These are phyloP conservation scores for Polylopha cassiicola DNA, from an alignment of 2,888 invertebrate species.

Conservation along the genomic window DNA sequence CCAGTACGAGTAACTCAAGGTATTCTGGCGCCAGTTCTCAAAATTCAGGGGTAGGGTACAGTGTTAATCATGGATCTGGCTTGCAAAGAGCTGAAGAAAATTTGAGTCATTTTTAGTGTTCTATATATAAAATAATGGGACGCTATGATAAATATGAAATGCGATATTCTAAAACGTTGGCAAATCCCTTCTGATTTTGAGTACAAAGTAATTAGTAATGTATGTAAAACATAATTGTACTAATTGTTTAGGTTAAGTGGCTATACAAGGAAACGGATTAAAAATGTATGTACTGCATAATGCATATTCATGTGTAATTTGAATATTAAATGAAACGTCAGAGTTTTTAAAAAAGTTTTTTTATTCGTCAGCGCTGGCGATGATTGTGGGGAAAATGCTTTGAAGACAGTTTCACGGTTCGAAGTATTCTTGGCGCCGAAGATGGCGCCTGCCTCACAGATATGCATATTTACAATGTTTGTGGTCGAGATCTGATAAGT, in stretches of 20 bases:
- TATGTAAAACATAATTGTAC: no score
- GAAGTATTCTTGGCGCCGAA: constrained; percentile 5
- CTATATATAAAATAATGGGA: no score
- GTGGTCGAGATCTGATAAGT: constrained; percentile 36
- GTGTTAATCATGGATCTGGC: constrained; percentile 39
- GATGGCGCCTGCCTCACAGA: constrained; percentile 11
- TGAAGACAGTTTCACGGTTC: constrained; percentile 2
- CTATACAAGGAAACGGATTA: no score
- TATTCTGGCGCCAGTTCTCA: constrained; percentile 26
- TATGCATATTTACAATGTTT: constrained; percentile 21
- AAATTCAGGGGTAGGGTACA: constrained; percentile 43
- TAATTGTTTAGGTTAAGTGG: no score
- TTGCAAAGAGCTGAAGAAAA: constrained; percentile 21
- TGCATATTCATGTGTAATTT: no score
- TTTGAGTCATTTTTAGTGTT: constrained; percentile 12
- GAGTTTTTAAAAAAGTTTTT: constrained; percentile 24
- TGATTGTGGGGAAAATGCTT: constrained; percentile 28
- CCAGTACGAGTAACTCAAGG: constrained; percentile 24
- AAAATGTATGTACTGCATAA: no score
- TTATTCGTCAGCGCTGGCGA: constrained; percentile 49
- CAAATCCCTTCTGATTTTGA: no score
- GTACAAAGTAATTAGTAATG: no score
- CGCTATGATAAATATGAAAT: no score
- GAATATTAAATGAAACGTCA: constrained; percentile 10
- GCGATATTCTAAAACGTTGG: no score